Conservation (phyloP, 2,113 vertebrate species). For the Cepphus grylle region DNA sequence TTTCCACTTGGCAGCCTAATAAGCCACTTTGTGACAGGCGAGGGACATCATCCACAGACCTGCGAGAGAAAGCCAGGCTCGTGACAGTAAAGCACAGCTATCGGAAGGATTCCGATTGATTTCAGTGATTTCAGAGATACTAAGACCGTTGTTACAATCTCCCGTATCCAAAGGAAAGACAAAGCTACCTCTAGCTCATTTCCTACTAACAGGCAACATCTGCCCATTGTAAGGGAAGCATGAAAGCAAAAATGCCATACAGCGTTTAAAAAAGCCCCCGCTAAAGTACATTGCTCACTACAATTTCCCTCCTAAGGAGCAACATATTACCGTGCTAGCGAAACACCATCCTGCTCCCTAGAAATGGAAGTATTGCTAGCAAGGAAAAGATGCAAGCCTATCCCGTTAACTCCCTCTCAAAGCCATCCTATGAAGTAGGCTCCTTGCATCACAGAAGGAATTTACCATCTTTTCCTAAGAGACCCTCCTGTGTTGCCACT, state of each 20-base stretch:
- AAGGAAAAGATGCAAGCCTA: neutral
- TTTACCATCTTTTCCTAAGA: neutral
- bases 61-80: neutral
- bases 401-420: neutral
- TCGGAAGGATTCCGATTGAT: neutral
- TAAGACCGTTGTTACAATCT: neutral
- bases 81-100: neutral
- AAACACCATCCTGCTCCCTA: neutral
- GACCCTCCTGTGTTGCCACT: neutral
- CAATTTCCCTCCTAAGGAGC: neutral
- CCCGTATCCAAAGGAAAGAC: neutral
- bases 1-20: neutral
- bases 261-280: neutral
- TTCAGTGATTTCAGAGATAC: neutral
- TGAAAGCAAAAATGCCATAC: neutral
- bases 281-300: neutral
- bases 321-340: neutral
- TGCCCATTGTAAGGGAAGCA: neutral
- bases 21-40: neutral
- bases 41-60: neutral
- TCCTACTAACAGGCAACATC: accelerated
- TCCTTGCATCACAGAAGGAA: neutral
- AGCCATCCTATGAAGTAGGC: neutral
- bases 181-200: neutral
- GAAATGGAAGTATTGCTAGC: neutral